A percentile compares a stretch with the other conserved stretches of the same genome.
phyloP scores from a whole-genome alignment of 2,888 invertebrate genomes.

The Limnephilus marmoratus region DNA sequence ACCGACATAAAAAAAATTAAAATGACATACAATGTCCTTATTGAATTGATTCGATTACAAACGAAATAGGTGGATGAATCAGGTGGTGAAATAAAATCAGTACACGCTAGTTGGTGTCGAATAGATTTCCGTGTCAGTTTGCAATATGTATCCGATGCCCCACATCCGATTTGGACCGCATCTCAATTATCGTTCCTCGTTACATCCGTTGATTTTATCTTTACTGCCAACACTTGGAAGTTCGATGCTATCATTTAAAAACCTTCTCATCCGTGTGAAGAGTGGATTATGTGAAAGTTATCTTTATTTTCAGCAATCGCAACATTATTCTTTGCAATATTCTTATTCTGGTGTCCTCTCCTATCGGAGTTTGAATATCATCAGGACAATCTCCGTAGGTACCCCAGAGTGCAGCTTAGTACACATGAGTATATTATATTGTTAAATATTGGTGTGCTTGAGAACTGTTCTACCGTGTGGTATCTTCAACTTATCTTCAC shows the following conservation, averaged over 20 bases:
- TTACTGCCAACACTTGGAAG: constrained; percentile 18
- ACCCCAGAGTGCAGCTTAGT: too few species aligned
- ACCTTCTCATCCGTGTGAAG: background rate
- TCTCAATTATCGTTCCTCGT: constrained; percentile 33
- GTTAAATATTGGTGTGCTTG: too few species aligned
- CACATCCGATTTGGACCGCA: constrained; percentile 36
- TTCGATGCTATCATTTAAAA: background rate
- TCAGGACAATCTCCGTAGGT: background rate
- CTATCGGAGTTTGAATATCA: background rate
- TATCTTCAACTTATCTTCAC: too few species aligned
- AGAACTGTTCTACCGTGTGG: too few species aligned
- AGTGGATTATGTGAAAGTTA: background rate
- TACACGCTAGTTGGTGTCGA: background rate
- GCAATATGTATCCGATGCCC: background rate
- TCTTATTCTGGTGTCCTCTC: background rate
- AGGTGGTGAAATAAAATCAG: background rate
- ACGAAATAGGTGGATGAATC: background rate
- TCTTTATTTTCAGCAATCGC: background rate
- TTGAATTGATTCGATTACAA: background rate
- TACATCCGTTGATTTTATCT: constrained; percentile 36
- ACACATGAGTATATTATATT: too few species aligned
- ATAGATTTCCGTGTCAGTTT: background rate
- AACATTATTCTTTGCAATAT: background rate
- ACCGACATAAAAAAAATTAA: background rate
- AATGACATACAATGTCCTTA: background rate